These are phyloP conservation scores for Gadus macrocephalus DNA, from an alignment of 2,113 vertebrate species.

Conservation along the genomic window DNA sequence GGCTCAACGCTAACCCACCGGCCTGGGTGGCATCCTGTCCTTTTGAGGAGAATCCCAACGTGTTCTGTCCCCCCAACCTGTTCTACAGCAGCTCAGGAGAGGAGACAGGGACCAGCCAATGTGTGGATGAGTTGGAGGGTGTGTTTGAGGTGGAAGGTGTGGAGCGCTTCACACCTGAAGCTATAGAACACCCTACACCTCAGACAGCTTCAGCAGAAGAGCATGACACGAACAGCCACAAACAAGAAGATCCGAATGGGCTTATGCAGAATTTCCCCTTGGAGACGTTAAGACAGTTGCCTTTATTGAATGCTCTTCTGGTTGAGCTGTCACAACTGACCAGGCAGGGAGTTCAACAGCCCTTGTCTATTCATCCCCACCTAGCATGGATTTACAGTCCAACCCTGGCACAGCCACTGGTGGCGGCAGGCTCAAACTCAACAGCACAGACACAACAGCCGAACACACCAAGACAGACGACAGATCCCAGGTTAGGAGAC, in stretches of 20 bases:
- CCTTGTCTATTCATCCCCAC: constrained; percentile 50
- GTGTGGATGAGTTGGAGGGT: constrained; percentile 9
- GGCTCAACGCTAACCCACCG: constrained; percentile 5
- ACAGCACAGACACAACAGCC: not conserved
- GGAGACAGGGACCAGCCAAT: constrained; percentile 20
- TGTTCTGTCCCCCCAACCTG: constrained; percentile 80
- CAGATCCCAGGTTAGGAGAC: constrained; percentile 22
- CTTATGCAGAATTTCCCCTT: constrained; percentile 25
- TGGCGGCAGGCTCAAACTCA: constrained; percentile 5
- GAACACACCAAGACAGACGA: constrained; percentile 15
- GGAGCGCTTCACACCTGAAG: constrained; percentile 33
- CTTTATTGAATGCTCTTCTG: constrained; percentile 82
- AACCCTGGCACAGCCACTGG: constrained; percentile 15
- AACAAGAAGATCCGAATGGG: constrained; percentile 2
- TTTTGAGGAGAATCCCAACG: constrained; percentile 46
- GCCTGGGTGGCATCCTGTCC: constrained; percentile 12
- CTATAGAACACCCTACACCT: not conserved
- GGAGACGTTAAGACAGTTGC: constrained; percentile 70
- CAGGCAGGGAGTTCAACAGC: constrained; percentile 42
- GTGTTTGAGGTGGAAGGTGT: constrained; percentile 9
- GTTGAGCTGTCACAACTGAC: constrained; percentile 80
- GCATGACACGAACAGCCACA: not conserved
- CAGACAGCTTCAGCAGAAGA: not conserved
- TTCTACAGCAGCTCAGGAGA: constrained; percentile 71
- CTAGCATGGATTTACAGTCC: constrained; percentile 66